Conservation (phyloP, 2,113 vertebrate genomes). For the Microcebus ravelobensis region DNA sequence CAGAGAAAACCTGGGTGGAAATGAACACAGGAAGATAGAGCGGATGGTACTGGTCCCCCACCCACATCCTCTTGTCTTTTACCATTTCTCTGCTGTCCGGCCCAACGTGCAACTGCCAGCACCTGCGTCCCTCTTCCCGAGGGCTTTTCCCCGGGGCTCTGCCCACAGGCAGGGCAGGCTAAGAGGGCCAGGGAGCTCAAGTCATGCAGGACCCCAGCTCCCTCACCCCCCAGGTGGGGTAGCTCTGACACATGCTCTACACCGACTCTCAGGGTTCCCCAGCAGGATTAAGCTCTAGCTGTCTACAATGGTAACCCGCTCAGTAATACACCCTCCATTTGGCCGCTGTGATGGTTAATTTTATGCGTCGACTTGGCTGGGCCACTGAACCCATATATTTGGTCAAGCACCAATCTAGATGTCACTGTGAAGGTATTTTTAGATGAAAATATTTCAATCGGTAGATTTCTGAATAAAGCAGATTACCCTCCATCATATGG, state of each 20-base stretch:
- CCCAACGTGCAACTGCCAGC: not conserved
- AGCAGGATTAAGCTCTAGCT: not conserved
- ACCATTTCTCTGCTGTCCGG: not conserved
- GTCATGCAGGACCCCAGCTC: not conserved
- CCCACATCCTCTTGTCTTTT: not conserved
- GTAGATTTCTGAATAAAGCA: not conserved
- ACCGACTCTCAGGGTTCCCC: not conserved
- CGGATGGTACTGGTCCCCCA: not conserved
- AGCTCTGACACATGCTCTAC: not conserved
- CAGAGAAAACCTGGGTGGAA: not conserved
- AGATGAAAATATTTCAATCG: not conserved
- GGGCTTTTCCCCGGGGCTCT: not conserved
- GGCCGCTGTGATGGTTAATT: not conserved
- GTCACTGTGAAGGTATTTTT: not conserved
- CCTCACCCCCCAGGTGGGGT: fast-evolving
- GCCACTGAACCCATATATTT: not conserved
- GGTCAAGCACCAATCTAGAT: not conserved
- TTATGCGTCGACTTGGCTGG: not conserved
- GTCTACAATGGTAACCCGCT: not conserved
- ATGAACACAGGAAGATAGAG: not conserved
- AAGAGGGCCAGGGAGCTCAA: not conserved
- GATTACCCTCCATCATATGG: not conserved
- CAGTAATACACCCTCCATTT: not conserved
- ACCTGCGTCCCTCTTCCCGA: not conserved
- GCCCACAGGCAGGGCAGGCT: fast-evolving